Base-by-base conservation (phyloP, 2,113 vertebrate genomes). In the Megaceryle maxima region DNA sequence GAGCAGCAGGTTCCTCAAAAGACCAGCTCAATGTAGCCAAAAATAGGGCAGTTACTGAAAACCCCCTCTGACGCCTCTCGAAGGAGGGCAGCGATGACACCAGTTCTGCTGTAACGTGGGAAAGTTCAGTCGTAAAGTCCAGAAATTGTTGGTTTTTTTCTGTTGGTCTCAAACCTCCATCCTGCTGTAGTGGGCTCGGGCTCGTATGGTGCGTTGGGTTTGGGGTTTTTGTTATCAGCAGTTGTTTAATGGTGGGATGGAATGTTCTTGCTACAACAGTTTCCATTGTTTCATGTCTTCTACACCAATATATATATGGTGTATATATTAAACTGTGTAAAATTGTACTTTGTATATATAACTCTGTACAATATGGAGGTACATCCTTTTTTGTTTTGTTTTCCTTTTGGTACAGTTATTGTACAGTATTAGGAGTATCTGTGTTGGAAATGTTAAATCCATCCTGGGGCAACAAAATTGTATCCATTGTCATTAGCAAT, bases 331-430 rank as follows among this genome's bases (percentile, higher is more conserved):
- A 98, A 98, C 97, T 98, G 98, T 99, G 99, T 98, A 98, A 98
- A 98, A 95, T 98, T 98, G 98, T 98, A 98, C 98, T 99, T 98
- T 99, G 98, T 99, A 99, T 98, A 99, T 99, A 99, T 97, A 98
- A 98, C 97, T 98, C 98, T 99, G 98, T 99, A 99, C 98, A 98
- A 99, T 98, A 98, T 98, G 98, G 98, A 99, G 98, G 98, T 99
- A 98, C 98, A 98, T 96, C 98, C 97, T 76, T 96, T 96, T 97
- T 77, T 64, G 50, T 64, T 63, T 64, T 19, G 13, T 28, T 28
- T 19, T 41, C 11, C 13, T 96, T 97, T 97, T 98, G 98, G 98
- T 99, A 98, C 98, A 98, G 98, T 98, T 37, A 98, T 98, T 99
- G 98, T 99, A 99, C 99, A 99, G 98, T 98, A 98, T 98, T 98